Base-by-base conservation (phyloP, 2,888 invertebrate genomes). In the Ephialtes manifestator region DNA sequence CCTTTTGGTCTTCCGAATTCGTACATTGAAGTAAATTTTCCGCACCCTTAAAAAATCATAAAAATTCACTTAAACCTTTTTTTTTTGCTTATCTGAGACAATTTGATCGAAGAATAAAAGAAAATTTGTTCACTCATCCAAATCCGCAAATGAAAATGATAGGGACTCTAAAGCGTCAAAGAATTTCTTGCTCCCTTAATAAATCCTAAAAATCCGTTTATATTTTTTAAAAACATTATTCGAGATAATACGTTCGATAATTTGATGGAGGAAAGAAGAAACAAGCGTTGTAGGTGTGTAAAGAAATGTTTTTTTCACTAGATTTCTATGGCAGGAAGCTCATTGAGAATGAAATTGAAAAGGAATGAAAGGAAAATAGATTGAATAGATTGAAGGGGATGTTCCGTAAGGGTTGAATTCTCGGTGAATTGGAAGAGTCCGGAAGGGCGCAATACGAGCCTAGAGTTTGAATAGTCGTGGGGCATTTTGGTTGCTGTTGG, bases 401-500 rank as follows among this genome's bases (percentile, higher is more conserved):
- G 46, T 46, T 10, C 10, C 10, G 24, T n/a, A 43, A 74, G 46
- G 72, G 4, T 58, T 24, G 43, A 18, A 10, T 15, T 43, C 24
- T 46, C 13, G 46, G 10, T 0, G 70, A 43, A n/a, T 58, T n/a
- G 24, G 5, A 46, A 11, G 43, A 43, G 51, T 35, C 35, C 71
- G 63, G 48, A 55, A 72, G 80, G 72, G 80, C 72, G 80, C 72
- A 55, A 67, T 20, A 63, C 80, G 65, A 65, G 51, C 55, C 31
- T 63, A 8, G 31, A 94, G 94, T 92, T 94, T 94, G 93, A 55
- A 60, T 58, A 83, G 18, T 53, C 76, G 72, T 74, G 76, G 67
- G 84, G 63, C 75, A 82, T 79, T 83, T 76, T 63, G 46, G 68
- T 63, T 35, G 65, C 28, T 78, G 80, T 35, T 63, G 55, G 71